phyloP scores from a whole-genome alignment of 2,113 vertebrate species.

The Motacilla alba region DNA sequence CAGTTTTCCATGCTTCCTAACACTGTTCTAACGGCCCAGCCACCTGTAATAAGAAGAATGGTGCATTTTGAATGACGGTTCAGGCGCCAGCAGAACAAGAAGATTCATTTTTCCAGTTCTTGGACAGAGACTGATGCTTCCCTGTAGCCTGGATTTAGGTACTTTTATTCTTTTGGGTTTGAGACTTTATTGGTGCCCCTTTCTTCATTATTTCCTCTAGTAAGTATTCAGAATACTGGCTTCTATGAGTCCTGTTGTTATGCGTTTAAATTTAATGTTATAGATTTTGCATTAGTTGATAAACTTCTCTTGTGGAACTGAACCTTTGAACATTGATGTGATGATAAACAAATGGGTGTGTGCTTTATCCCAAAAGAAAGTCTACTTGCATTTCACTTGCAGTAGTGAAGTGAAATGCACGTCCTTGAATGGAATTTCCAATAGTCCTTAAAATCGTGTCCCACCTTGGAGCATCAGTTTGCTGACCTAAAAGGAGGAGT shows the following conservation, averaged over 20 bases:
- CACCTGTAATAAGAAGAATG: not conserved
- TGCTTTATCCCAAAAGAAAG: not conserved
- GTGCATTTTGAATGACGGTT: not conserved
- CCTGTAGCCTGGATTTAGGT: constrained; percentile 31
- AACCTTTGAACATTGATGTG: not conserved
- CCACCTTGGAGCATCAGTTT: not conserved
- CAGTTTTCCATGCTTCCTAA: not conserved
- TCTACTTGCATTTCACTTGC: not conserved
- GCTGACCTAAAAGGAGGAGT: not conserved
- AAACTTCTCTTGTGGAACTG: not conserved
- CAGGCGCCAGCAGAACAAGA: not conserved
- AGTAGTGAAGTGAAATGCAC: not conserved
- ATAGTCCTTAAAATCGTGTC: not conserved
- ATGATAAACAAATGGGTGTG: not conserved
- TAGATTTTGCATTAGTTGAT: not conserved
- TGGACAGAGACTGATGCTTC: constrained; percentile 8
- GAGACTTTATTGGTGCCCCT: not conserved
- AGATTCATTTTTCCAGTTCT: not conserved
- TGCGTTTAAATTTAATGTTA: not conserved
- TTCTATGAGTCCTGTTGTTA: not conserved
- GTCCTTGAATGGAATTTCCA: not conserved
- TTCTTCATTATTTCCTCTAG: not conserved
- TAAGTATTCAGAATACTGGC: not conserved
- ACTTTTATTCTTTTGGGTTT: not conserved
- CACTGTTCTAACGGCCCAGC: not conserved